phyloP scores from a whole-genome alignment of 2,113 vertebrate species.

The Rhinoptilus africanus region DNA sequence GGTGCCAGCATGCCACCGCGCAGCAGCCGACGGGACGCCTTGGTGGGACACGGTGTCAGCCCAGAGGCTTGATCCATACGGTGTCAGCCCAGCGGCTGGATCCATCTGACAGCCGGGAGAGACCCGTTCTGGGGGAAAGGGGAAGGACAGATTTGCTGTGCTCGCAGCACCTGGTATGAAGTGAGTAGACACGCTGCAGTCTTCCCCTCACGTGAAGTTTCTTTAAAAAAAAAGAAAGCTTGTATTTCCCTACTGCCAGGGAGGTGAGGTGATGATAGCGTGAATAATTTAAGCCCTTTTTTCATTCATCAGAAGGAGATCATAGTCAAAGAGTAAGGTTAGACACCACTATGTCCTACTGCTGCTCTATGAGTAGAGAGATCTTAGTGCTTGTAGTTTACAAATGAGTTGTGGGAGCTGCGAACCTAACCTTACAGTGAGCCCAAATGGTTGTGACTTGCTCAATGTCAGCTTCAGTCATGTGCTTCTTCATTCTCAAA shows the following conservation, averaged over 20 bases:
- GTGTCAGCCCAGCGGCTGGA: neutral
- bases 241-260: neutral
- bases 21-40: accelerated
- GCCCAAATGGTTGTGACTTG: neutral
- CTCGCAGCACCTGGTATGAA: neutral
- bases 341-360: neutral
- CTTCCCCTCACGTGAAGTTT: neutral
- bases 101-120: neutral
- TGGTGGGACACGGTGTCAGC: neutral
- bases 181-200: neutral
- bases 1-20: accelerated
- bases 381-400: neutral
- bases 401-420: neutral
- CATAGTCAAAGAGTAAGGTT: neutral
- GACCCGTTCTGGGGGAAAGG: neutral
- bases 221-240: neutral
- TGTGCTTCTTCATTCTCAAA: neutral
- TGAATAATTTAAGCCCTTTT: neutral
- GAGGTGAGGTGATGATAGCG: neutral
- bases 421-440: neutral
- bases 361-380: neutral
- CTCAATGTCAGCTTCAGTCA: neutral
- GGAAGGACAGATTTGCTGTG: neutral
- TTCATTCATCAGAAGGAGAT: neutral
- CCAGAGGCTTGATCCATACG: neutral